These are phyloP conservation scores for Porphyrio hochstetteri DNA, from an alignment of 2,113 vertebrate genomes.

Conservation along the genomic window DNA sequence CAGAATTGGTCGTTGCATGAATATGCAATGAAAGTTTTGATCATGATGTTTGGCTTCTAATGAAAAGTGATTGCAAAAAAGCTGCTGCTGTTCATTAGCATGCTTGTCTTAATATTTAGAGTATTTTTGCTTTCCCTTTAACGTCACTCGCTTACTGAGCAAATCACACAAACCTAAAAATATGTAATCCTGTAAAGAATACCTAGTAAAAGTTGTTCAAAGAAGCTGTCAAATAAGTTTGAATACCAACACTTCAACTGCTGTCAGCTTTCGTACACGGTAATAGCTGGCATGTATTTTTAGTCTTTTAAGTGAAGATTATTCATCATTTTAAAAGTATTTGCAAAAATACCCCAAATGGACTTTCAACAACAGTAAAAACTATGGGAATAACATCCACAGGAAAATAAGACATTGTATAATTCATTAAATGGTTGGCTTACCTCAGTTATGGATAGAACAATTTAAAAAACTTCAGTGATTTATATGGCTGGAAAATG, in stretches of 20 bases:
- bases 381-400: neutral
- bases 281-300: neutral
- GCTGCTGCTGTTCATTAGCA: neutral
- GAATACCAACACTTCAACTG: neutral
- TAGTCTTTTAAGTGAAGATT: slow-evolving; percentile 24
- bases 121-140: neutral
- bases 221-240: neutral
- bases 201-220: slow-evolving; percentile 1
- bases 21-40: neutral
- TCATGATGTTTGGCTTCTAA: neutral
- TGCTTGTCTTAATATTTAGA: neutral
- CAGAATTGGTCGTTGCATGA: neutral
- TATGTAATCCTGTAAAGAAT: neutral
- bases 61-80: neutral
- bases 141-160: neutral
- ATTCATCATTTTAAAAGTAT: slow-evolving; percentile 18
- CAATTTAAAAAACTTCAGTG: neutral
- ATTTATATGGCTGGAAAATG: neutral
- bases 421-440: neutral
- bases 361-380: neutral
- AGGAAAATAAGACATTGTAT: neutral
- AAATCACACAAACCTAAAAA: neutral
- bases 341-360: neutral
- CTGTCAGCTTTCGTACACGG: neutral
- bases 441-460: neutral